These are phyloP conservation scores for Thunnus albacares DNA, from an alignment of 2,797 vertebrate genomes.

Conservation along the genomic window DNA sequence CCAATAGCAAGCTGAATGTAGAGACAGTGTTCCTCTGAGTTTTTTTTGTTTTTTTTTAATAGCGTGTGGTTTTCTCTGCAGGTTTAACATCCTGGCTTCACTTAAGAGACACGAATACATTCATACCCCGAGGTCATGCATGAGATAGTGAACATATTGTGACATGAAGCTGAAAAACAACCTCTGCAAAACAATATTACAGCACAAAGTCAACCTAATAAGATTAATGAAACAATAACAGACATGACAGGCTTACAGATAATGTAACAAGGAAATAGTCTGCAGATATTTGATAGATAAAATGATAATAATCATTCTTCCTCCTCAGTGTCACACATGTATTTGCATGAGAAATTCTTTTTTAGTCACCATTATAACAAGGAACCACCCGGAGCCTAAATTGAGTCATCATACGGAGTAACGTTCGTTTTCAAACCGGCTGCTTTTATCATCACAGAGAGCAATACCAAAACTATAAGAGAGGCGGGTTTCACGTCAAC, in stretches of 20 bases:
- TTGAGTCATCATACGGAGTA: slow-evolving; percentile 35
- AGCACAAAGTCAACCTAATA: not conserved
- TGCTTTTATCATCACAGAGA: slow-evolving; percentile 23
- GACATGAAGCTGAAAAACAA: slow-evolving; percentile 17
- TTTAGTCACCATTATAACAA: slow-evolving; percentile 11
- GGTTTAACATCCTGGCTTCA: slow-evolving; percentile 39
- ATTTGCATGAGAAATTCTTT: slow-evolving; percentile 49
- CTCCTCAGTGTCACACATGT: not conserved
- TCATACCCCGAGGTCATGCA: slow-evolving; percentile 7
- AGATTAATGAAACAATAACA: slow-evolving; percentile 6
- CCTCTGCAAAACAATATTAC: slow-evolving; percentile 8
- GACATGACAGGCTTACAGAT: not conserved
- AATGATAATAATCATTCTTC: slow-evolving; percentile 45
- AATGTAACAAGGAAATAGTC: slow-evolving; percentile 35
- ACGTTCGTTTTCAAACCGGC: slow-evolving; percentile 6
- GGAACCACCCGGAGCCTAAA: not conserved
- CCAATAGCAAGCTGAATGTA: not conserved
- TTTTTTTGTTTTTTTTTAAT: slow-evolving; percentile 29
- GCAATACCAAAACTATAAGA: slow-evolving; percentile 30
- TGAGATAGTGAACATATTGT: slow-evolving; percentile 4
- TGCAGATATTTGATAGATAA: slow-evolving; percentile 23
- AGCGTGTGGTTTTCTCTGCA: slow-evolving; percentile 26
- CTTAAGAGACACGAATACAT: slow-evolving; percentile 20
- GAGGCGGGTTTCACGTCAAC: slow-evolving; percentile 15
- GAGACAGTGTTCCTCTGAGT: not conserved